These are phyloP conservation scores for Caiman crocodilus DNA, from an alignment of 2,797 vertebrate genomes.

Conservation along the genomic window DNA sequence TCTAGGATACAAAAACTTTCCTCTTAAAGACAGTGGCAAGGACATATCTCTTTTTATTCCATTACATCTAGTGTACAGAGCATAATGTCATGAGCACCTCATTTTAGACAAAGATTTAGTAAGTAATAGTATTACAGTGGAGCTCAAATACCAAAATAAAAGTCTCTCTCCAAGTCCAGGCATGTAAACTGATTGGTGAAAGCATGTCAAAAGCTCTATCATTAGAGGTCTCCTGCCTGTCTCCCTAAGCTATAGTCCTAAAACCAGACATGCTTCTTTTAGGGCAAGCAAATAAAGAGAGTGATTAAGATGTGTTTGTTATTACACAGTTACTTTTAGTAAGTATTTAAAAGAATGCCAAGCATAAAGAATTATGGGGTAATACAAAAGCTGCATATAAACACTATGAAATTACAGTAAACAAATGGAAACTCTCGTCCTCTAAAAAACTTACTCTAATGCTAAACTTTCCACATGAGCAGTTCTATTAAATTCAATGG, in stretches of 20 bases:
- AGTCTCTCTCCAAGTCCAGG: not conserved
- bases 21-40: too few species aligned
- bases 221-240: not conserved
- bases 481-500: constrained; percentile 27
- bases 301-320: not conserved
- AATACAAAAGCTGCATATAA: constrained; percentile 42
- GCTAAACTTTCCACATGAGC: not conserved
- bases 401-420: not conserved
- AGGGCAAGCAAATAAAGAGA: constrained; percentile 6
- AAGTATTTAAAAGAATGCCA: constrained; percentile 45
- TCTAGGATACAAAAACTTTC: not conserved
- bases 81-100: not conserved
- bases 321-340: constrained; percentile 22
- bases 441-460: not conserved
- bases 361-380: constrained; percentile 44
- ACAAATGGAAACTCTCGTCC: not conserved
- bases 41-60: too few species aligned
- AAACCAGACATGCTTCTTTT: not conserved
- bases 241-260: constrained; percentile 8
- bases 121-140: not conserved
- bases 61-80: not conserved
- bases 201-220: constrained; percentile 12
- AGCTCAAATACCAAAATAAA: not conserved
- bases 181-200: not conserved
- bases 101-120: not conserved